Conservation (phyloP, 2,888 invertebrate species). For the Lordiphosa andalusiaca region DNA sequence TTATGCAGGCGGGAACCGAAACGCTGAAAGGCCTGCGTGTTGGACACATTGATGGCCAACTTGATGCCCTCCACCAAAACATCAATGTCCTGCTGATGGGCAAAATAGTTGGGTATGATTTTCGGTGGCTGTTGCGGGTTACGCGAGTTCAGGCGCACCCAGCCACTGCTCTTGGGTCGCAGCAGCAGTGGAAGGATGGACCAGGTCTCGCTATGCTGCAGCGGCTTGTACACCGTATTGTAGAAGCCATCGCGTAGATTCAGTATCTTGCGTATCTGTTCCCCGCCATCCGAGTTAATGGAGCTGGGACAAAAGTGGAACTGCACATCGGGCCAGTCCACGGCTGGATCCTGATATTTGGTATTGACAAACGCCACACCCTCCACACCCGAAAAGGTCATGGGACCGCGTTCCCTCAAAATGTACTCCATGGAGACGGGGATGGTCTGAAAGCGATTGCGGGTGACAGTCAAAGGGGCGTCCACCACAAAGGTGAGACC, state of each 20-base stretch:
- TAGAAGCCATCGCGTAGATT: constrained; percentile 90
- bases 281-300: constrained; percentile 90
- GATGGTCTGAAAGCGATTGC: constrained; percentile 88
- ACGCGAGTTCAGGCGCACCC: constrained; percentile 89
- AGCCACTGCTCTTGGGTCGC: constrained; percentile 92
- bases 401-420: constrained; percentile 89
- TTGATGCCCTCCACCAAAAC: constrained; percentile 91
- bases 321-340: constrained; percentile 91
- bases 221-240: constrained; percentile 91
- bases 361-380: constrained; percentile 93
- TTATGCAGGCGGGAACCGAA: constrained; percentile 90
- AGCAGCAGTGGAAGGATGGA: constrained; percentile 89
- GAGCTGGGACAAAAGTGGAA: constrained; percentile 93
- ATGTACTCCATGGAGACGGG: constrained; percentile 91
- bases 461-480: constrained; percentile 89
- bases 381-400: constrained; percentile 92
- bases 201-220: constrained; percentile 90
- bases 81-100: constrained; percentile 89
- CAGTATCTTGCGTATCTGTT: constrained; percentile 88
- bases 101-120: constrained; percentile 95
- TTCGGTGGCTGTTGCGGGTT: constrained; percentile 92
- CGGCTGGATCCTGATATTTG: constrained; percentile 89
- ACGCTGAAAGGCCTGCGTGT: constrained; percentile 88
- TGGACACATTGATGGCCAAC: constrained; percentile 89
- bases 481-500: constrained; percentile 91